A percentile compares a stretch with the other conserved stretches of the same genome.
Evolutionary conservation across 1,140 invertebrate genomes (phyloP).

Genomic region (Trichomalopsis sarcophagae): DNA sequence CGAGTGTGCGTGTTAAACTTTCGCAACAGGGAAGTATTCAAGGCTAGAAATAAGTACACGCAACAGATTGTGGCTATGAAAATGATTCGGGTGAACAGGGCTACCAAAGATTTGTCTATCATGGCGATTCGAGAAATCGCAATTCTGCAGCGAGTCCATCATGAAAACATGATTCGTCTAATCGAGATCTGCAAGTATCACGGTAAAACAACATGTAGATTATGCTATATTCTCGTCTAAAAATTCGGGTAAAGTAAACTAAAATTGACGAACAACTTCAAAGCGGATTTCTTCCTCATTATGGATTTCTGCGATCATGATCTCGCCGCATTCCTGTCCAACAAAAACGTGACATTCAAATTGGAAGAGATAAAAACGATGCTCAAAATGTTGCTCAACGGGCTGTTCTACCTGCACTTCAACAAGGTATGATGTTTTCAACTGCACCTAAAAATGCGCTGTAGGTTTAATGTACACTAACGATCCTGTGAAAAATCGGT

Average conservation of each 20-base stretch:
- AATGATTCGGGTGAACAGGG: neutral
- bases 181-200: constrained; percentile 96
- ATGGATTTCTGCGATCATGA: constrained; percentile 99
- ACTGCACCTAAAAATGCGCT: too few species aligned
- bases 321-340: constrained; percentile 93
- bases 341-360: constrained; percentile 93
- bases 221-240: too few species aligned
- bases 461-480: too few species aligned
- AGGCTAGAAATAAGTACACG: neutral
- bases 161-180: constrained; percentile 97
- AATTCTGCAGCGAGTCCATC: constrained; percentile 94
- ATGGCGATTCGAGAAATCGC: constrained; percentile 97
- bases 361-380: constrained; percentile 96
- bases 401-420: constrained; percentile 94
- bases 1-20: neutral
- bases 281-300: constrained; percentile 94
- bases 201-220: constrained; percentile 67
- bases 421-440: constrained; percentile 81
- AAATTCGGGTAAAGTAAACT: too few species aligned
- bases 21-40: neutral
- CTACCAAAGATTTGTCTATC: constrained; percentile 89
- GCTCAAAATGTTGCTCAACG: constrained; percentile 95
- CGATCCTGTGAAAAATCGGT: neutral
- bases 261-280: constrained; percentile 80
- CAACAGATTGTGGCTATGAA: neutral